phyloP scores from a whole-genome alignment of 2,113 vertebrate genomes.

The Leptocoma aspasia region DNA sequence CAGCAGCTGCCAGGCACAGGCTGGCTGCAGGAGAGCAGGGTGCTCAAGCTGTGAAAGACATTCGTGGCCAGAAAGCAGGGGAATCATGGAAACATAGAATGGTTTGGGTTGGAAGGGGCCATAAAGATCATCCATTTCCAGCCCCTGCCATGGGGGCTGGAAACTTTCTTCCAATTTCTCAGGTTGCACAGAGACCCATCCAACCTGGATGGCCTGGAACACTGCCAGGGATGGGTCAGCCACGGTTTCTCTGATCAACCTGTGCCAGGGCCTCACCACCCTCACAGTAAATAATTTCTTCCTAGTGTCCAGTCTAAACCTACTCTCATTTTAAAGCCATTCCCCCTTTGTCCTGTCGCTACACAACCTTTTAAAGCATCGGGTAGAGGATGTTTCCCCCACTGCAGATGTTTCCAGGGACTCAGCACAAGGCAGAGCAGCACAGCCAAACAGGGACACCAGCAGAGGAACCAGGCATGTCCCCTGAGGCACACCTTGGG shows the following conservation, averaged over 20 bases:
- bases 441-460: background rate
- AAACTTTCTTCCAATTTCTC: background rate
- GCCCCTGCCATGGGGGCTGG: fast-evolving
- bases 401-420: background rate
- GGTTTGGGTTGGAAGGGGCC: background rate
- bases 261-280: background rate
- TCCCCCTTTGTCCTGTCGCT: background rate
- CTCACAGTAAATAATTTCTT: background rate
- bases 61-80: background rate
- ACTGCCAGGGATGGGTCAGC: background rate
- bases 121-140: background rate
- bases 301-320: background rate
- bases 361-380: background rate
- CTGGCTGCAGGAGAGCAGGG: background rate
- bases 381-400: background rate
- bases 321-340: background rate
- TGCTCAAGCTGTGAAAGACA: background rate
- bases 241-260: fast-evolving
- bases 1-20: background rate
- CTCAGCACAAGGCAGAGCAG: background rate
- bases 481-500: background rate
- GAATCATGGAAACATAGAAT: background rate
- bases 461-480: background rate
- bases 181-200: background rate
- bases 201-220: background rate